Evolutionary conservation across 2,797 vertebrate species (phyloP), one percentile per base, ranked within the genome.

Genomic region (Xerus rutilus): DNA sequence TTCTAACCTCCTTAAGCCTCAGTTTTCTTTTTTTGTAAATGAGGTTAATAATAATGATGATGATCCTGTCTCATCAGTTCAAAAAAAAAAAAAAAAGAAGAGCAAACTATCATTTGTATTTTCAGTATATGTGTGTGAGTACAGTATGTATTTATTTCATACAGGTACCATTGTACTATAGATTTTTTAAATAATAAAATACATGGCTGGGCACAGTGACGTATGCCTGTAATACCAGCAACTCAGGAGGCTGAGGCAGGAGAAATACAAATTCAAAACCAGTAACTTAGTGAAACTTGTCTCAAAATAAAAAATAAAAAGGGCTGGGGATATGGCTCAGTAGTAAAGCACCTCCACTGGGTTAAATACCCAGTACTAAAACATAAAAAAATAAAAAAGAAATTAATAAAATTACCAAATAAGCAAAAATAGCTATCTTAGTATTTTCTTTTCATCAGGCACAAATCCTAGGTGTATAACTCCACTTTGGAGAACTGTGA

Each of bases 21-120:
- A 35, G n/a, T 94, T 89, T 96, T 81, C 62, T 93, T 39, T 81
- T 65, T 57, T 49, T 82, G 77, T 54, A 87, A 96, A 94, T 21
- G 13, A 17, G 30, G 89, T 64, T 67, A 49, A 57, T 74, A 18
- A 32, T 57, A 72, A 57, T 62, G 70, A n/a, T 62, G 9, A 62
- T 62, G 21, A 73, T 65, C 30, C 74, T 85, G 62, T 82, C 35
- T 87, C 18, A 35, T 57, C 32, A 62, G 45, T 84, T 72, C 14
- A 91, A 91, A 73, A 91, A 49, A 25, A 88, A 49, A 11, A 65
- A 90, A 25, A 39, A 15, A 87, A 69, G 39, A 8, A 43, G 30
- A 86, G 35, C 76, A 86, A 93, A 83, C 7, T 64, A 15, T 18
- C 32, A 74, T 52, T 69, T 45, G 20, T 54, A 10, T 4, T 91